These are phyloP conservation scores for Proterorhinus semilunaris DNA, from an alignment of 2,113 vertebrate species.

Conservation along the genomic window DNA sequence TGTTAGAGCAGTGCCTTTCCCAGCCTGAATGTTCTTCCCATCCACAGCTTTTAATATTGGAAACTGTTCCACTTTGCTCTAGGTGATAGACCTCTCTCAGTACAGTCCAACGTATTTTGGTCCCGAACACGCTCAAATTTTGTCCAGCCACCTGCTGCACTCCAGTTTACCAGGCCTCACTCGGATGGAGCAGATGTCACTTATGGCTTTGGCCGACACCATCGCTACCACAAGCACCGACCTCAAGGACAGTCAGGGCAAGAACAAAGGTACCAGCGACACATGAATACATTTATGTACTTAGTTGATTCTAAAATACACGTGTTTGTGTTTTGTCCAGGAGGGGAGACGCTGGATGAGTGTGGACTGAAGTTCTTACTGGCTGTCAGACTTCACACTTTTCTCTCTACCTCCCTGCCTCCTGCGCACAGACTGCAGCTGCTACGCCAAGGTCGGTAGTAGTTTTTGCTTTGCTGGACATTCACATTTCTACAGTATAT, in stretches of 20 bases:
- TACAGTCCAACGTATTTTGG: conserved; percentile 94
- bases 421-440: conserved; percentile 87
- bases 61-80: neutral
- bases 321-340: conserved; percentile 60
- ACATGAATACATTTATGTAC: neutral
- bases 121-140: conserved; percentile 91
- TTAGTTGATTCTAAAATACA: conserved; percentile 1
- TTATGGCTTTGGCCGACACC: conserved; percentile 96
- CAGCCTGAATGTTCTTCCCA: too few relatives aligned
- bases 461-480: neutral
- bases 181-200: conserved; percentile 95
- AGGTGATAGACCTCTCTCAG: conserved; percentile 89
- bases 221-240: conserved; percentile 95
- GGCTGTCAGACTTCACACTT: conserved; percentile 92
- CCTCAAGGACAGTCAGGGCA: conserved; percentile 88
- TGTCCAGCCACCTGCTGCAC: conserved; percentile 92
- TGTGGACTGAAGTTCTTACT: conserved; percentile 95
- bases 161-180: conserved; percentile 94
- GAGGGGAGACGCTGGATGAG: conserved; percentile 96
- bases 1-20: too few relatives aligned
- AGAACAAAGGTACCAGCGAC: conserved; percentile 81
- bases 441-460: conserved; percentile 85
- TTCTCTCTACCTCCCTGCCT: conserved; percentile 91
- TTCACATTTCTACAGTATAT: neutral
- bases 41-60: neutral